Evolutionary conservation across 2,113 vertebrate species (phyloP), one percentile per base, ranked within the genome.

Genomic region (Cairina moschata): DNA sequence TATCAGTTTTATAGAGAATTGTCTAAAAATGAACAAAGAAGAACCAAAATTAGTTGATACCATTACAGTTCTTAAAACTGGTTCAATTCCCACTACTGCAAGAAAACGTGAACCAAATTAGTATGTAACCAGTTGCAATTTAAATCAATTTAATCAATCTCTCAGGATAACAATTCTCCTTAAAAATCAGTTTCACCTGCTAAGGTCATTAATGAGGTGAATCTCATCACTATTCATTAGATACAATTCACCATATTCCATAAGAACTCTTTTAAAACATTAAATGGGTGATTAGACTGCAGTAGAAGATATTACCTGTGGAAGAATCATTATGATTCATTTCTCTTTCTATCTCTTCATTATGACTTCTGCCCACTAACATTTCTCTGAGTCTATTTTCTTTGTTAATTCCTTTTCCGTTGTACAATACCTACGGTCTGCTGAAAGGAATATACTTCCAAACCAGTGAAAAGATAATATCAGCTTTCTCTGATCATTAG

Each of bases 101-200:
- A 62, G 67, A 89, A 90, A 92, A 88, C 71, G 2, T 82, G 20
- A 55, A 90, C 20, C 28, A 83, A 88, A 95, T 95, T 88, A 88
- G 29, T 72, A 76, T 56, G 56, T 82, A 95, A 86, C 75, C 25
- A 77, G 66, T 55, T 65, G 25, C 67, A 96, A 91, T 95, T 93
- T 95, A 59, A 96, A 96, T 92, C 80, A 93, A 95, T 97, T 95
- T 77, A 88, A 96, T 93, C 93, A 89, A 73, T 96, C 74, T 96
- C 72, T 93, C 74, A 87, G 68, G 86, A 68, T 95, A 95, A 95
- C 63, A 91, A 91, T 97, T 96, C 91, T 76, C n/a, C 77, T 93
- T 90, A 88, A 96, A 94, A 95, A 96, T 94, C 93, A 90, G 68
- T 96, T 97, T 97, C 79, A 96, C 92, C 85, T 95, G 63, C 85